phyloP scores from a whole-genome alignment of 2,888 invertebrate species.

The Nebria salina region DNA sequence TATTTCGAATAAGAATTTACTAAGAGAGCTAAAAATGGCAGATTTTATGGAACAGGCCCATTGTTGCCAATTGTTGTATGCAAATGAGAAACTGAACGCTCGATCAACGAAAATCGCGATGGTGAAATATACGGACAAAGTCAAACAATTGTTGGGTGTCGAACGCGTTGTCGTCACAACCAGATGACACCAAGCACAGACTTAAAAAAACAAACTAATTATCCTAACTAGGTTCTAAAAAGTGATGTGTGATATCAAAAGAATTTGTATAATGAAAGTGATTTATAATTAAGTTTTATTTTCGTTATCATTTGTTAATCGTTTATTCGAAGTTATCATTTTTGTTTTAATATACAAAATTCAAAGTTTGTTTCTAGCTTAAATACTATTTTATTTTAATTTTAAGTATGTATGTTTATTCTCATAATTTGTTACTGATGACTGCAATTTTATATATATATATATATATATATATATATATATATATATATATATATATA shows the following conservation, averaged over 20 bases:
- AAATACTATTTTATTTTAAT: slow-evolving; percentile 14
- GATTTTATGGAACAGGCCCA: slow-evolving; percentile 84
- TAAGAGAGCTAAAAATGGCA: slow-evolving; percentile 78
- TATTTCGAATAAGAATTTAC: slow-evolving; percentile 57
- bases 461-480: not conserved
- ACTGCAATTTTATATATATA: slow-evolving; percentile 28
- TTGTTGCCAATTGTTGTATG: slow-evolving; percentile 80
- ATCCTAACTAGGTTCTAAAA: slow-evolving; percentile 1
- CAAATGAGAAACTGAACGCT: slow-evolving; percentile 82
- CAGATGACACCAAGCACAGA: slow-evolving; percentile 62
- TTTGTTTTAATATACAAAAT: not conserved
- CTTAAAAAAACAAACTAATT: not conserved
- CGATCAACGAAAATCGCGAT: slow-evolving; percentile 83
- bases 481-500: no score
- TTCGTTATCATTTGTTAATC: not conserved
- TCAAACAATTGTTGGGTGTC: slow-evolving; percentile 82
- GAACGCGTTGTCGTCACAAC: slow-evolving; percentile 75
- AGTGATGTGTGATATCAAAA: slow-evolving; percentile 38
- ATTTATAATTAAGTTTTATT: not conserved
- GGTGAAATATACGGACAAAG: slow-evolving; percentile 85
- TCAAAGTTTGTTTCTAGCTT: not conserved
- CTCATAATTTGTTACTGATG: slow-evolving; percentile 26
- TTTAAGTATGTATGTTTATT: not conserved
- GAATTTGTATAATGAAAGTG: slow-evolving; percentile 5
- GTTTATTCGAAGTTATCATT: slow-evolving; percentile 1